Evolutionary conservation across 1,140 invertebrate genomes (phyloP).

Genomic region (Macrosteles quadrilineatus): DNA sequence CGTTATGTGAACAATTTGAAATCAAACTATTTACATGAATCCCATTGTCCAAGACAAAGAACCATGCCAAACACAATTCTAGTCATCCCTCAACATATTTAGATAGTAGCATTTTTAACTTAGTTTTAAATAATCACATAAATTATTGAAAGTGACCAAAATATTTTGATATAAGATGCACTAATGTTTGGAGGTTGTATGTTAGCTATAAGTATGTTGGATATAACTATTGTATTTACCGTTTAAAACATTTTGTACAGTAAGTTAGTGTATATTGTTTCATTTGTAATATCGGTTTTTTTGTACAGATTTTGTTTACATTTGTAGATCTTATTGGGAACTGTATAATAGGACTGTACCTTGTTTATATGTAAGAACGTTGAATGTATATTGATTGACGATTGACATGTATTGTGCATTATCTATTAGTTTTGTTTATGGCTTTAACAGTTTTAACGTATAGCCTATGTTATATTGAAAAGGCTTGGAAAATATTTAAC

Average conservation of each 20-base stretch:
- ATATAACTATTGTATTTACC: neutral
- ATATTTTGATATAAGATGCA: constrained; percentile 23
- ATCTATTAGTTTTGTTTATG: neutral
- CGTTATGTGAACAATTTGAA: no score
- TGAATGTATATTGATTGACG: neutral
- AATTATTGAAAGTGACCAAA: constrained; percentile 21
- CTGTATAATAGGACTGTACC: neutral
- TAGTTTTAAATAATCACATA: constrained; percentile 18
- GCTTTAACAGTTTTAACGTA: no score
- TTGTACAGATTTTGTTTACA: constrained; percentile 23
- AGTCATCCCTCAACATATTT: constrained; percentile 16
- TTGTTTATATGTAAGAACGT: constrained; percentile 9
- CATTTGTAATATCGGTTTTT: constrained; percentile 6
- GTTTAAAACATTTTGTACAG: constrained; percentile 6
- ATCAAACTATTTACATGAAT: no score
- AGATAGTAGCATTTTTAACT: constrained; percentile 6
- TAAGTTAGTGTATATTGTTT: constrained; percentile 12
- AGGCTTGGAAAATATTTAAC: no score
- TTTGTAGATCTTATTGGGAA: constrained; percentile 14
- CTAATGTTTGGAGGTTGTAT: constrained; percentile 19
- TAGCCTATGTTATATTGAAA: no score
- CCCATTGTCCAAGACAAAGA: neutral
- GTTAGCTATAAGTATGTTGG: constrained; percentile 6
- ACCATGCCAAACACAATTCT: constrained; percentile 15
- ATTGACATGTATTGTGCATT: neutral